Evolutionary conservation across 2,113 vertebrate species (phyloP).

Genomic region (Pangasianodon gigas): DNA sequence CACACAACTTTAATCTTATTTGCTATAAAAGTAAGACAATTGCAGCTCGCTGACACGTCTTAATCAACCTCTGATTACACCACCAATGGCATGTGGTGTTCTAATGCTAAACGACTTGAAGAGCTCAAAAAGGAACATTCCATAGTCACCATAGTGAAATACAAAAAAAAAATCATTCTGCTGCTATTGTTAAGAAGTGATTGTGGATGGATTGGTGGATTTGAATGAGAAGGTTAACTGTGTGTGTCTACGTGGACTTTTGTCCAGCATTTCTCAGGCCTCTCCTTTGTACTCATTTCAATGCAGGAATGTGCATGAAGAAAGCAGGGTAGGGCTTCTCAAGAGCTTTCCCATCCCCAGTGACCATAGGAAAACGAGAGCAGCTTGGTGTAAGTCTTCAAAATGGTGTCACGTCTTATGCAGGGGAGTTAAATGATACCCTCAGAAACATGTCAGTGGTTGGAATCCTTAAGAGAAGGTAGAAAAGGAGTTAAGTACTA

Average conservation of each 20-base stretch:
- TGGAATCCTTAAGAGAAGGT: conserved; percentile 32
- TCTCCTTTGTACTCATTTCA: conserved; percentile 49
- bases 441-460: conserved; percentile 14
- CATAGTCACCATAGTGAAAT: conserved; percentile 19
- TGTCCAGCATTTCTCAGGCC: conserved; percentile 47
- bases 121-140: neutral
- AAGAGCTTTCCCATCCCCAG: conserved; percentile 33
- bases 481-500: conserved; percentile 45
- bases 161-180: conserved; percentile 25
- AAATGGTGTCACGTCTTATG: conserved; percentile 34
- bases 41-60: neutral
- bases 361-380: conserved; percentile 28
- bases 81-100: neutral
- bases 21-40: conserved; percentile 1
- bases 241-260: conserved; percentile 34
- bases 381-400: conserved; percentile 9
- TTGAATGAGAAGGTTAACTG: conserved; percentile 44
- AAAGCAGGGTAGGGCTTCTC: conserved; percentile 28
- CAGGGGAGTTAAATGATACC: conserved; percentile 24
- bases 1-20: neutral
- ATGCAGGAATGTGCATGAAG: conserved; percentile 44
- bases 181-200: conserved; percentile 31
- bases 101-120: neutral
- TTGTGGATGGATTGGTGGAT: conserved; percentile 32
- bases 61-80: conserved; percentile 20